Evolutionary conservation across 2,113 vertebrate species (phyloP).

Genomic region (Hypocryptadius cinnamomeus): DNA sequence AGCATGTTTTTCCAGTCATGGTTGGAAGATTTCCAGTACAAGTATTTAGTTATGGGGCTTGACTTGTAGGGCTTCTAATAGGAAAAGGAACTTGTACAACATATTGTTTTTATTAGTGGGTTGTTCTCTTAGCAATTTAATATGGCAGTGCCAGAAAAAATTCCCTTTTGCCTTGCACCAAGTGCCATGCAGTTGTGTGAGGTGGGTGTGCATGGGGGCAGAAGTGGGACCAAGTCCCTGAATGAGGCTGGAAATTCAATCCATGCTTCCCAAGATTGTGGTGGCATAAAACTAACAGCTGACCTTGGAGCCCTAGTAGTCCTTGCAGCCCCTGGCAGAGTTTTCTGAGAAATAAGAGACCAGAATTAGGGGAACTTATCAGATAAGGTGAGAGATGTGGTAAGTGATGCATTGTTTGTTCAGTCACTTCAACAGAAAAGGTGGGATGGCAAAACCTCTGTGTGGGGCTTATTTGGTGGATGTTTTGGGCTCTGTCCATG

Average conservation of each 20-base stretch:
- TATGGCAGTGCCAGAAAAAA: not conserved
- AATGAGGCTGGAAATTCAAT: not conserved
- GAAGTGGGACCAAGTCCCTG: not conserved
- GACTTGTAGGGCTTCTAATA: not conserved
- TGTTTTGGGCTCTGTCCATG: not conserved
- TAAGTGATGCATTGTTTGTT: not conserved
- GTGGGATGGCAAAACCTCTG: not conserved
- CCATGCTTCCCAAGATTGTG: not conserved
- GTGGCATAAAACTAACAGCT: not conserved
- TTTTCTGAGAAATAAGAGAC: not conserved
- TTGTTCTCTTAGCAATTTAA: not conserved
- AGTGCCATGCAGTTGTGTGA: not conserved
- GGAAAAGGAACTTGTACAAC: not conserved
- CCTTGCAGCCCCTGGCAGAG: not conserved
- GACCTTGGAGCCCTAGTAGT: not conserved
- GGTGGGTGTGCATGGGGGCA: not conserved
- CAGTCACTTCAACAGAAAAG: not conserved
- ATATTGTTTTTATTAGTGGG: not conserved
- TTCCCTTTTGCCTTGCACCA: not conserved
- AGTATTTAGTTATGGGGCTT: conserved; percentile 23
- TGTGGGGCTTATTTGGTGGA: not conserved
- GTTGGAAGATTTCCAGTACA: conserved; percentile 13
- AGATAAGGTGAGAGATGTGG: not conserved
- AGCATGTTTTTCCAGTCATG: not conserved
- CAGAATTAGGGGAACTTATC: not conserved